Conservation (phyloP, 2,888 invertebrate genomes). For the Spicauda simplicius region DNA sequence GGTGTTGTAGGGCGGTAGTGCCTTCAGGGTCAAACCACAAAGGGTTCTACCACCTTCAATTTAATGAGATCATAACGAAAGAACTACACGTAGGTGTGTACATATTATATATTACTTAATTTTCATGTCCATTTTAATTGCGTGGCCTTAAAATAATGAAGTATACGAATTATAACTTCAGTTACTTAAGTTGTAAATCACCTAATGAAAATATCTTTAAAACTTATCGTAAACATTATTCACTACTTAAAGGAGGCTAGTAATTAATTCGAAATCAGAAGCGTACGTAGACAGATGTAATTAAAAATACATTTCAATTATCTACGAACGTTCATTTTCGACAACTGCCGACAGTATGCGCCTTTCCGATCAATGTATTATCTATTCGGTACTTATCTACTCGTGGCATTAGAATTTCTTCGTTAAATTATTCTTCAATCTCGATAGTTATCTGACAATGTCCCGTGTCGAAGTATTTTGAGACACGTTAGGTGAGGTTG, state of each 20-base stretch:
- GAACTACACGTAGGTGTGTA: too few relatives aligned
- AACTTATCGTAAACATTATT: conserved; percentile 15
- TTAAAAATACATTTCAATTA: conserved; percentile 36
- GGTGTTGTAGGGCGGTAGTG: too few relatives aligned
- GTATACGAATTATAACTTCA: too few relatives aligned
- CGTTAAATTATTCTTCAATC: conserved; percentile 15
- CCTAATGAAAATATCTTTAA: conserved; percentile 10
- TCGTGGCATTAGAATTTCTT: conserved; percentile 1
- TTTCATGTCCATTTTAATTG: too few relatives aligned
- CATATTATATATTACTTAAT: too few relatives aligned
- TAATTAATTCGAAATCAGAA: conserved; percentile 36
- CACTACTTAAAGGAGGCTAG: not conserved
- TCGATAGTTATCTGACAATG: conserved; percentile 26
- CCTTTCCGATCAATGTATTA: conserved; percentile 1
- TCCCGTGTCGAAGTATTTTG: conserved; percentile 13
- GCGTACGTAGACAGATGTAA: conserved; percentile 35
- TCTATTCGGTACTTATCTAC: conserved; percentile 25
- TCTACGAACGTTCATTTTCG: conserved; percentile 25
- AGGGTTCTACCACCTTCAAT: too few relatives aligned
- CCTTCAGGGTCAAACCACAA: too few relatives aligned
- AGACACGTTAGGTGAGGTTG: conserved; percentile 11
- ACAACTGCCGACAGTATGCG: conserved; percentile 15
- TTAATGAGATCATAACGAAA: too few relatives aligned
- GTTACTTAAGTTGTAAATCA: not conserved
- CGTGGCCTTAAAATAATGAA: too few relatives aligned